Evolutionary conservation across 1,140 invertebrate genomes (phyloP), one percentile per base, ranked within the genome.

Genomic region (Drusus annulatus): DNA sequence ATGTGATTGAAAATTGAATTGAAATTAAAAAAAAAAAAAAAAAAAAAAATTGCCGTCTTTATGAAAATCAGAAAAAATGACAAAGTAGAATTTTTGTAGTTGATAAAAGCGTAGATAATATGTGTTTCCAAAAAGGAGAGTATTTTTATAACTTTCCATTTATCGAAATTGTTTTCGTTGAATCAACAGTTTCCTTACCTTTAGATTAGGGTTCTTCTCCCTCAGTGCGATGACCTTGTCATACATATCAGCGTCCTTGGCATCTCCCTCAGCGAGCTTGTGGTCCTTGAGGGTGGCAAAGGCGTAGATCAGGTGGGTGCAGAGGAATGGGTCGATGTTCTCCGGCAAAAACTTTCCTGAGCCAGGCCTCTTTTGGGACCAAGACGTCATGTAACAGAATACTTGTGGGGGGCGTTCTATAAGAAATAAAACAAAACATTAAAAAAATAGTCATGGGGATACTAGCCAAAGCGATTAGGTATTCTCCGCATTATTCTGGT

Each of bases 311-410:
- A 99, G 90, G 87, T 98, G 97, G 0, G 96, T 98, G 86, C 98
- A 99, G 0, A 98, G 93, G 21, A 87, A 92, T 0, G 96, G 90
- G 86, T 98, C 95, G 13, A 99, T 93, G 86, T 98, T 94, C 81
- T 97, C 95, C 0, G 97, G 96, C 60, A 92, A 92, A 87, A 98
- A 98, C 87, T 94, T 94, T 7, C 96, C 97, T 23, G 92, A 91
- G 56, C 95, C 95, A 0, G 96, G 94, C 62, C 97, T 91, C 86
- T 97, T 98, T 79, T 95, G 93, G 0, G 97, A 96, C 97, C 97
- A 98, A 83, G 95, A 98, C 1, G 98, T 98, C 86, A 97, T 92
- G 86, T 98, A 99, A 87, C 98, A 99, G 83, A 98, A 93, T 0
- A 97, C 93, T 89, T 96, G 95, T 0, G 95, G 92, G 78, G 93